A percentile compares a stretch with the other conserved stretches of the same genome.
phyloP scores from a whole-genome alignment of 1,140 invertebrate genomes.

The Tetragnatha versicolor region DNA sequence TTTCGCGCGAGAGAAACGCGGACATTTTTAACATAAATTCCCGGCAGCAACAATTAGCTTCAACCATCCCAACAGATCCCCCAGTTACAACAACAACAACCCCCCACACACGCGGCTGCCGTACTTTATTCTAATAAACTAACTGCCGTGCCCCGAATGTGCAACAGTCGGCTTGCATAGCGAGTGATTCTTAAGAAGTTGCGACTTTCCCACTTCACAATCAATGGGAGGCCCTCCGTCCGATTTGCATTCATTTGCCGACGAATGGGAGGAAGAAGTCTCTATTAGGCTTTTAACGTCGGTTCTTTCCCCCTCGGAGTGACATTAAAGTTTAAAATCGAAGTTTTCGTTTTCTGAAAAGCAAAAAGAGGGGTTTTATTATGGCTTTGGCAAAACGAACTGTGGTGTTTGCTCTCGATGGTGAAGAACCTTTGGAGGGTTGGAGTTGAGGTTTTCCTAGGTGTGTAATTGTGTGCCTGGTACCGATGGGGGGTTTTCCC shows the following conservation, averaged over 20 bases:
- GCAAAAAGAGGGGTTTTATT: too few species aligned
- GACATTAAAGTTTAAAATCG: conserved; percentile 35
- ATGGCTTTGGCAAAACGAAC: too few species aligned
- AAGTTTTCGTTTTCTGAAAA: too few species aligned
- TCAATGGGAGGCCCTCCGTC: conserved; percentile 1
- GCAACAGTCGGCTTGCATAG: conserved; percentile 10
- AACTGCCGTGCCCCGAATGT: conserved; percentile 4
- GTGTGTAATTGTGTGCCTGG: too few species aligned
- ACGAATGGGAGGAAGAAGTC: not conserved
- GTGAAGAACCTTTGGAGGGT: too few species aligned
- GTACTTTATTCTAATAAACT: conserved; percentile 43
- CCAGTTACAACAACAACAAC: too few species aligned
- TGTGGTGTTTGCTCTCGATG: too few species aligned
- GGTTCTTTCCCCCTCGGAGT: not conserved
- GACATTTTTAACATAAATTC: conserved; percentile 48
- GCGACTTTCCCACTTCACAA: conserved; percentile 7
- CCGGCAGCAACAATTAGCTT: conserved; percentile 36
- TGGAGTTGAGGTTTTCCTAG: too few species aligned
- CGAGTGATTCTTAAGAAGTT: conserved; percentile 47
- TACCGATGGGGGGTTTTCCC: too few species aligned
- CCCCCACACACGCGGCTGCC: not conserved
- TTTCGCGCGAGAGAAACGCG: not conserved
- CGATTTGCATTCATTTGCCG: conserved; percentile 43
- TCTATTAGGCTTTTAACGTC: conserved; percentile 35
- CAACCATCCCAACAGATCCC: too few species aligned